Evolutionary conservation across 2,113 vertebrate genomes (phyloP), one percentile per base, ranked within the genome.

Genomic region (Tachysurus vachellii): DNA sequence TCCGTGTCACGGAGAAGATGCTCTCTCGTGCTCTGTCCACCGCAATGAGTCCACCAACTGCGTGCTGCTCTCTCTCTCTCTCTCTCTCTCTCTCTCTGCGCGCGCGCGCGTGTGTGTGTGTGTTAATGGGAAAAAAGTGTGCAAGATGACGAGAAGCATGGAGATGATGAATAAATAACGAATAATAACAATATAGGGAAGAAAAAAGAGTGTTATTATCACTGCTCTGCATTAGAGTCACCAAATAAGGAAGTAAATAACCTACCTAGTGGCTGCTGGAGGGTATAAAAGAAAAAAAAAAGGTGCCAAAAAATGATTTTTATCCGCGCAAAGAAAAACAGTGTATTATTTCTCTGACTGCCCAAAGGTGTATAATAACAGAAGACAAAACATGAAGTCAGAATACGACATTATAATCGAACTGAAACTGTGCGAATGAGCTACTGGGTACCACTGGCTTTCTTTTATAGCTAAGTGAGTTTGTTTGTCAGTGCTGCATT

Each of bases 1-100:
- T 75, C 83, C 68, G 82, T 83, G n/a, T 70, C 47, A 70, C 47
- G 7, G 61, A 70, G 64, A 75, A 19, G 68, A 56, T 75, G 83
- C 83, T 44, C 54, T 85, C 36, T 42, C 5, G 54, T 44, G 79
- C 21, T 36, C 68, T 47, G 53, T 73, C 70, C 54, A 75, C 83
- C 26, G 83, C 83, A 85, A 61, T 85, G 83, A 85, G 68, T 85
- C 83, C 83, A 71, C 28, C 53, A 70, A 42, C 83, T 71, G 54
- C 66, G 64, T 36, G 66, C 50, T 70, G 17, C 82, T 2, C 50
- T 42, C 66, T 42, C 64, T 28, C 50, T 26, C 47, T 31, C 26
- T 28, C 82, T 23, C 47, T 42, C 66, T 56, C 82, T 36, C 62
- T 28, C 17, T 19, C 47, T 68, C 26, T 70, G 26, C 36, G 3